phyloP scores from a whole-genome alignment of 2,888 invertebrate species.

The Rhimphoctona megacephalus region DNA sequence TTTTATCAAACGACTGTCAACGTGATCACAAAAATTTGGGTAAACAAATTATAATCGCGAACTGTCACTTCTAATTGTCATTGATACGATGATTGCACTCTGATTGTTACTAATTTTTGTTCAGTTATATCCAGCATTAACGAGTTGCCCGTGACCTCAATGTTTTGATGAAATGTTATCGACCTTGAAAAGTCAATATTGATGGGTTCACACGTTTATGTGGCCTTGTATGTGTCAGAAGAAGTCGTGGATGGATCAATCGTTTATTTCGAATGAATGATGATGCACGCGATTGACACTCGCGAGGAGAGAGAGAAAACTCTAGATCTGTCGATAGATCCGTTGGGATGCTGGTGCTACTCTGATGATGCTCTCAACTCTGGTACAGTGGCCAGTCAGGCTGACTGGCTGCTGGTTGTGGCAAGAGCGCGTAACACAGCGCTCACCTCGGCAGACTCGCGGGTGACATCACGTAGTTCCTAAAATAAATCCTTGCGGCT shows the following conservation, averaged over 20 bases:
- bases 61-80: slow-evolving; percentile 29
- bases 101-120: background rate
- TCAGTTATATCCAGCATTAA: background rate
- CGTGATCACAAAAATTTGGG: background rate
- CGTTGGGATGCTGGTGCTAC: slow-evolving; percentile 45
- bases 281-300: slow-evolving; percentile 29
- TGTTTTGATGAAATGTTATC: background rate
- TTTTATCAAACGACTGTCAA: slow-evolving; percentile 9
- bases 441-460: slow-evolving; percentile 66
- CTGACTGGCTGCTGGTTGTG: slow-evolving; percentile 27
- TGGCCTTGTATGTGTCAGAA: background rate
- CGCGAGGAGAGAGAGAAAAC: slow-evolving; percentile 38
- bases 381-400: slow-evolving; percentile 43
- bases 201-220: background rate
- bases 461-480: slow-evolving; percentile 80
- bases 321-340: slow-evolving; percentile 53
- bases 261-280: slow-evolving; percentile 20
- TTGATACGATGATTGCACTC: background rate
- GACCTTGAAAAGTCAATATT: slow-evolving; percentile 5
- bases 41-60: background rate
- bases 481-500: slow-evolving; percentile 82
- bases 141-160: background rate
- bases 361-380: slow-evolving; percentile 46
- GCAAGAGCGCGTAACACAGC: slow-evolving; percentile 54
- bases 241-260: slow-evolving; percentile 25